Percentiles rank a stretch among this genome's conserved stretches.
Evolutionary conservation across 2,113 vertebrate genomes (phyloP).

Genomic region (Gracilinanus agilis): DNA sequence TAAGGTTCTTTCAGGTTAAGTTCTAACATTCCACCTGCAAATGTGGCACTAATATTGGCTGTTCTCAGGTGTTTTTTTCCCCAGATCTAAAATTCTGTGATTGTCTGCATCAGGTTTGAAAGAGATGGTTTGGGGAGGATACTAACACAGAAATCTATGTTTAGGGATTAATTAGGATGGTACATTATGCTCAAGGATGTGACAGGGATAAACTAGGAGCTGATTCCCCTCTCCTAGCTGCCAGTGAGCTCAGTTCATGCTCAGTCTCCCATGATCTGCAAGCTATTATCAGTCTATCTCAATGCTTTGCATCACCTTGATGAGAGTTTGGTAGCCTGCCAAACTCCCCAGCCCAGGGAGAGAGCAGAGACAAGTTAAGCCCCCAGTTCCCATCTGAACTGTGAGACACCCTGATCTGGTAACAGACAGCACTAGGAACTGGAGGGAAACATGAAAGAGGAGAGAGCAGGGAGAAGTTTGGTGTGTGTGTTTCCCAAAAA

Average conservation of each 20-base stretch:
- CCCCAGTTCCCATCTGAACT: background rate
- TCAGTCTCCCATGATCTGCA: background rate
- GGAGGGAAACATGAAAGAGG: background rate
- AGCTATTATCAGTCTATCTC: background rate
- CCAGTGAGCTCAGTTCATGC: background rate
- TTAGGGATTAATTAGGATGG: background rate
- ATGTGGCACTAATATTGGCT: background rate
- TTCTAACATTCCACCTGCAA: background rate
- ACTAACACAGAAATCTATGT: background rate
- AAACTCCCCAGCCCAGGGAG: background rate
- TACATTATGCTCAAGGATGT: background rate
- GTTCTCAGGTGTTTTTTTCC: background rate
- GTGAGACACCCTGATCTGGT: background rate
- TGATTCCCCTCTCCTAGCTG: background rate
- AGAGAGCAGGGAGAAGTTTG: background rate
- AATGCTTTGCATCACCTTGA: background rate
- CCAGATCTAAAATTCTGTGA: background rate
- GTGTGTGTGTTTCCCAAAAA: background rate
- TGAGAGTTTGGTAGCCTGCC: background rate
- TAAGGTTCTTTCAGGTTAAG: background rate
- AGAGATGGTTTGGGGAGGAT: background rate
- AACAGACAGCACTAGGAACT: constrained; percentile 1
- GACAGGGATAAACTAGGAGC: background rate
- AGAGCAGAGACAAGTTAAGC: background rate
- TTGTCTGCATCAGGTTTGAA: background rate